Evolutionary conservation across 2,113 vertebrate species (phyloP), one percentile per base, ranked within the genome.

Genomic region (Spizaetus ornatus): DNA sequence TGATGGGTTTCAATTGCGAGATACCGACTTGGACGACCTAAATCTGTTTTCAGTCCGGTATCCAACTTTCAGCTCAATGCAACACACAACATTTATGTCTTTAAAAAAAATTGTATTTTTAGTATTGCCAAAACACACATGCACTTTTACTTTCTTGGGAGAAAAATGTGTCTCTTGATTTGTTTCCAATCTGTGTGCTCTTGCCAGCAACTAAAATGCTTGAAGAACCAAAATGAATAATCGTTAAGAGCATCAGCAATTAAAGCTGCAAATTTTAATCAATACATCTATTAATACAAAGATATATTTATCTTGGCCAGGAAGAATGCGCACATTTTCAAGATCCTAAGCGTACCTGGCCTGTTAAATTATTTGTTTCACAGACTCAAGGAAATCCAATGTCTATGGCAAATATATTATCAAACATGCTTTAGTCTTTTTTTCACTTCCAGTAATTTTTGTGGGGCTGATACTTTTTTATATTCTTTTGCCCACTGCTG

Each of bases 161-260:
- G 97, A 98, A 97, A 98, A 98, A 98, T 97, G 97, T 97, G 96
- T 98, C 97, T 98, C 91, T 98, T 98, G 97, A 98, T 96, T 98
- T 98, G 97, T 94, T 98, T 98, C 97, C 97, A 98, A 97, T 95
- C 93, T 97, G 62, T 88, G 91, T 65, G 91, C 88, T 97, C 55
- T 86, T 97, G 97, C 97, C 97, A 98, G 84, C 95, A 98, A 97
- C 97, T 98, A 97, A 98, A 98, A 98, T 62, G 93, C 97, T 61
- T 97, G 93, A 96, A 97, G 96, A 98, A 97, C 94, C 78, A 86
- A 97, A 97, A 97, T 97, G 97, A 98, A 97, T 97, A 96, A 98
- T 97, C 88, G 79, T 96, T 95, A 97, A 97, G 96, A 98, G 97
- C 97, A 40, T 92, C 90, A n/a, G 94, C 88, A 96, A 98, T 98